phyloP scores from a whole-genome alignment of 2,888 invertebrate genomes.

The Idaea straminata region DNA sequence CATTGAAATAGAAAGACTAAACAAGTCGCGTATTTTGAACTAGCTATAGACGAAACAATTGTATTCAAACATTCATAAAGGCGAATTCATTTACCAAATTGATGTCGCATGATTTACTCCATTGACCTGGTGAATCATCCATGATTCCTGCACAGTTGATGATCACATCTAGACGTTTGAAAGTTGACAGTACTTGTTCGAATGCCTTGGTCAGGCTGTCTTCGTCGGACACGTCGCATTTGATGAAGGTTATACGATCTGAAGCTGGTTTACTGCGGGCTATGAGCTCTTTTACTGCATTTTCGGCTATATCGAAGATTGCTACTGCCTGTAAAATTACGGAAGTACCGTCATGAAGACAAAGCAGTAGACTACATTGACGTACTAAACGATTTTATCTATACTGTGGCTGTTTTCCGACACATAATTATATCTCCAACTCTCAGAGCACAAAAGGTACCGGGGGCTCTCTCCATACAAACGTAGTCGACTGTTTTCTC shows the following conservation, averaged over 20 bases:
- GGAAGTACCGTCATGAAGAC: background rate
- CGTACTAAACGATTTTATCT: no score
- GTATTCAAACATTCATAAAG: background rate
- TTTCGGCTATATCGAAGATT: slow-evolving; percentile 16
- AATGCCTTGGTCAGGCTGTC: slow-evolving; percentile 28
- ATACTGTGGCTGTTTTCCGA: no score
- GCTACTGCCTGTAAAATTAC: background rate
- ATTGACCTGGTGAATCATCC: slow-evolving; percentile 32
- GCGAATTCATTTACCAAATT: slow-evolving; percentile 33
- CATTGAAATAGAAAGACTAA: background rate
- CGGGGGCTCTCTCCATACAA: no score
- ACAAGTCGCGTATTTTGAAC: background rate
- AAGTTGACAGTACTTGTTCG: slow-evolving; percentile 31
- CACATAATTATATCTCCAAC: no score
- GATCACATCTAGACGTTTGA: slow-evolving; percentile 36
- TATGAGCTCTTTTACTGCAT: slow-evolving; percentile 9
- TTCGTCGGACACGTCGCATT: slow-evolving; percentile 22
- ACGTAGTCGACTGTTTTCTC: no score
- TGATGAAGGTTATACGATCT: slow-evolving; percentile 11
- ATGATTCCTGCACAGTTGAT: slow-evolving; percentile 42
- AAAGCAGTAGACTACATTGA: no score
- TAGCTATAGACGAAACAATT: background rate
- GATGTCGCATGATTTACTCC: slow-evolving; percentile 34
- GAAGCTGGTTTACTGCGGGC: slow-evolving; percentile 9
- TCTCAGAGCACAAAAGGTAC: no score